A percentile compares a stretch with the other conserved stretches of the same genome.
Conservation (phyloP, 2,888 invertebrate species). For the Sarcophaga subvicina region DNA sequence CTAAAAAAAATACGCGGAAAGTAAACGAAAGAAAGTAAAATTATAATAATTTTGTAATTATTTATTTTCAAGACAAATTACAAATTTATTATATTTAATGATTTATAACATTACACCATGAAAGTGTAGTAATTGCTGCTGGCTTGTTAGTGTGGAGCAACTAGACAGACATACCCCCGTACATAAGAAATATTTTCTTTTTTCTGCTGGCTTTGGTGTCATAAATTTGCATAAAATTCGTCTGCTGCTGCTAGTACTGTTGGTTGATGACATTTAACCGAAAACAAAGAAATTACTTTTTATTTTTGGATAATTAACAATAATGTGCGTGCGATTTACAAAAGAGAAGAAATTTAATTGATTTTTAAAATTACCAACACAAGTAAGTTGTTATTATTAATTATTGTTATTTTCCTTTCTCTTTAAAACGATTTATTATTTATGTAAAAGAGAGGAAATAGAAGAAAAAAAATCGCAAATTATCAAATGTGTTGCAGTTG, state of each 20-base stretch:
- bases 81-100: neutral
- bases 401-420: neutral
- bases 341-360: constrained; percentile 10
- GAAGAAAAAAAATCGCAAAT: neutral
- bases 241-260: neutral
- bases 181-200: neutral
- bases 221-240: constrained; percentile 50
- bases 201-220: constrained; percentile 5
- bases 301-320: neutral
- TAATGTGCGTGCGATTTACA: neutral
- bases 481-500: constrained; percentile 1
- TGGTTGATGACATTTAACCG: neutral
- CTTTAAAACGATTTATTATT: neutral
- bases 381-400: constrained; percentile 12
- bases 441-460: neutral
- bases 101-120: constrained; percentile 6
- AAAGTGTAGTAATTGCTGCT: constrained; percentile 2
- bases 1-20: constrained; percentile 23
- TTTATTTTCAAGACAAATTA: neutral
- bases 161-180: constrained; percentile 10
- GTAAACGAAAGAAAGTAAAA: neutral
- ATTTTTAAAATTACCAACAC: constrained; percentile 13
- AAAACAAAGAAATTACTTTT: constrained; percentile 26
- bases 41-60: neutral
- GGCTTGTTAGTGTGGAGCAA: constrained; percentile 21